Evolutionary conservation across 2,113 vertebrate genomes (phyloP).

Genomic region (Amblyornis subalaris): DNA sequence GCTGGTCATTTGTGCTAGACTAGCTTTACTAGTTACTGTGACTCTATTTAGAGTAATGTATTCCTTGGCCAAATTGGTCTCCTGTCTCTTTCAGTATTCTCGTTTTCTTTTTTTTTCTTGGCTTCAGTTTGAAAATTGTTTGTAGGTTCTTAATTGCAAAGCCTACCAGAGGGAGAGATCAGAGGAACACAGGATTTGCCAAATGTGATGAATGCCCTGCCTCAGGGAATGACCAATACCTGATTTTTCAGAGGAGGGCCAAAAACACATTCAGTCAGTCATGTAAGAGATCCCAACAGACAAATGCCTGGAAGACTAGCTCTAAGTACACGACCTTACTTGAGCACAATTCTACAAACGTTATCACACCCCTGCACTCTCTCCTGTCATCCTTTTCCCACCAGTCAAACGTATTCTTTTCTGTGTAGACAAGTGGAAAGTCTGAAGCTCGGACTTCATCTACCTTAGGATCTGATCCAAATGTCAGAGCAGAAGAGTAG

Average conservation of each 20-base stretch:
- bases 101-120: constrained; percentile 3
- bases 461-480: constrained; percentile 19
- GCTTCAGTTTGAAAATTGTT: not conserved
- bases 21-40: not conserved
- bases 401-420: not conserved
- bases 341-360: not conserved
- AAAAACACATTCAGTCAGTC: not conserved
- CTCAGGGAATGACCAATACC: not conserved
- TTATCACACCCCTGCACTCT: constrained; percentile 1
- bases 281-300: not conserved
- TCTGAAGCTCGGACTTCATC: constrained; percentile 8
- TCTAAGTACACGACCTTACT: not conserved
- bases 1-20: not conserved
- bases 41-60: not conserved
- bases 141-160: constrained; percentile 22
- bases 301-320: not conserved
- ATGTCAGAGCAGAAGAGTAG: not conserved
- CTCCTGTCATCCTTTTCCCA: constrained; percentile 3
- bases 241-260: not conserved
- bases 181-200: not conserved
- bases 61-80: not conserved
- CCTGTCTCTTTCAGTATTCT: not conserved
- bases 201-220: not conserved
- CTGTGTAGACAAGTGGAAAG: not conserved
- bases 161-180: not conserved